phyloP scores from a whole-genome alignment of 2,888 invertebrate species.

The Sipunculus nudus region DNA sequence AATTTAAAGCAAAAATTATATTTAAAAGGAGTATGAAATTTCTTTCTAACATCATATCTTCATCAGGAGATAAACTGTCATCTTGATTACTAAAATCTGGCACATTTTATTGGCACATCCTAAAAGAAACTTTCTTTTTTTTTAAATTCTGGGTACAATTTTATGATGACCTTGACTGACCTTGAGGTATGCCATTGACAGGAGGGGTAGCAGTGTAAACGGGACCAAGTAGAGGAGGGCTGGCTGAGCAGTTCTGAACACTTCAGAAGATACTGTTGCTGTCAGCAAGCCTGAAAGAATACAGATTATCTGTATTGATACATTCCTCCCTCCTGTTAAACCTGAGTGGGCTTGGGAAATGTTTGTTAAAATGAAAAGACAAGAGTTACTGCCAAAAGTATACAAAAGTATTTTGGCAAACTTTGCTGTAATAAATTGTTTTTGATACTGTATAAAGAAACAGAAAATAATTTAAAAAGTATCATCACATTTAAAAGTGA shows the following conservation, averaged over 20 bases:
- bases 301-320: background rate
- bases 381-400: background rate
- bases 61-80: no score
- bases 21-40: conserved; percentile 3
- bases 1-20: background rate
- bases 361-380: background rate
- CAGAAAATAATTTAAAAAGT: no score
- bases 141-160: no score
- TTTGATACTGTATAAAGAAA: no score
- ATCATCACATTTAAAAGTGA: no score
- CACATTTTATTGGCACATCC: no score
- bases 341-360: no score
- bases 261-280: conserved; percentile 96
- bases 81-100: no score
- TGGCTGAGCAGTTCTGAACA: conserved; percentile 98
- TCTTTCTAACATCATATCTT: background rate
- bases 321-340: no score
- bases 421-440: no score
- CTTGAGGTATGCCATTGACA: conserved; percentile 98
- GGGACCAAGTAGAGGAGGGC: conserved; percentile 96
- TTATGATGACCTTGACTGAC: no score
- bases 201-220: conserved; percentile 92
- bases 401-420: background rate
- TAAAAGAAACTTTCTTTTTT: no score
- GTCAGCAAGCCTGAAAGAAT: conserved; percentile 76